Evolutionary conservation across 30 jellyfish, hydroid and myxozoan genomes (phyloP), one percentile per base, ranked within the genome.

Genomic region (Rhopilema esculentum): DNA sequence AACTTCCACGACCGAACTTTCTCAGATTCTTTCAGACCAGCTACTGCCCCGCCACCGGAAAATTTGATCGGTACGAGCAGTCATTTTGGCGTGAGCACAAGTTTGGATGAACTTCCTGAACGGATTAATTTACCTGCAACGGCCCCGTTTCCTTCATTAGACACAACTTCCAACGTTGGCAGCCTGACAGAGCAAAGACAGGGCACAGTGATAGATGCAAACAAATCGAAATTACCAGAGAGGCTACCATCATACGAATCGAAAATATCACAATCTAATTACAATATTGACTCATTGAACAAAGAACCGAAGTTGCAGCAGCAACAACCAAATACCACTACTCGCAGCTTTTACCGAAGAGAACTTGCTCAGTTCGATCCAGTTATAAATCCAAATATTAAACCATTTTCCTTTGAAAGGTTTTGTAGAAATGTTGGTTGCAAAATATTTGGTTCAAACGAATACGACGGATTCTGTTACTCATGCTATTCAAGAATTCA

Each of bases 401-500:
- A 31, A 20, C 30, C 69, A 1, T 8, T 25, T 71, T 9, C n/a
- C 18, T 9, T 26, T 71, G 82, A 33, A 16, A 27, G 74, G 16
- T 48, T 69, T 66, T 85, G 93, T 64, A 53, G 51, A 62, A 27
- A 69, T 12, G 53, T 0, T 50, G 93, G 93, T 1, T 85, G 93
- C 80, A 85, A 85, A 74, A 23, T 85, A 21, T 85, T 69, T 24
- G 93, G 93, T 19, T 53, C 81, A 15, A 27, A 24, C 27, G 82
- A 72, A 24, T 49, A 23, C 23, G 74, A 85, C 66, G 93, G 93
- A 19, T 85, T 62, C 18, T 85, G 93, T 40, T 85, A 63, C 24
- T 85, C 93, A 8, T 85, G 93, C 48, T 72, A 6, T 29, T 12
- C 28, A 27, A 63, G 84, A 52, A 31, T 18, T 19, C 62, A 27